These are phyloP conservation scores for Heteropelma amictum DNA, from an alignment of 2,888 invertebrate species.

Conservation along the genomic window DNA sequence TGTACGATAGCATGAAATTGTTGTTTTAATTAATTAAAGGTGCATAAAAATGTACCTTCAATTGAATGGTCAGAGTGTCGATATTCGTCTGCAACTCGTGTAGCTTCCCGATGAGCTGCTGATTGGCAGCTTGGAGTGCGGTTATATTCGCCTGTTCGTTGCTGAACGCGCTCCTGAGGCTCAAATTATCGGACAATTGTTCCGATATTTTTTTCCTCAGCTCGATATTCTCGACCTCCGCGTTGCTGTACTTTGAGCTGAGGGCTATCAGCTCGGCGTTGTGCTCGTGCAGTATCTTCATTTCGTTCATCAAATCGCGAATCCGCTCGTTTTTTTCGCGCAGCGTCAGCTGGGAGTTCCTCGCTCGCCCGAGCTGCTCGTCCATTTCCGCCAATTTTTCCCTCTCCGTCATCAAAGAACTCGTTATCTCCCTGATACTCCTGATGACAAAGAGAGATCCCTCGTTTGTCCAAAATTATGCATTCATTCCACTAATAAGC, in stretches of 20 bases:
- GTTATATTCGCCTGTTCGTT: slow-evolving; percentile 69
- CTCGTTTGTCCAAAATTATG: neutral
- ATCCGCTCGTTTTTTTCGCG: slow-evolving; percentile 72
- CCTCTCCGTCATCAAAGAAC: slow-evolving; percentile 65
- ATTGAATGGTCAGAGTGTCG: slow-evolving; percentile 69
- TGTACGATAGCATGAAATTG: neutral
- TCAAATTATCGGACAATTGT: slow-evolving; percentile 65
- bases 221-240: slow-evolving; percentile 71
- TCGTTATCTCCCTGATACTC: slow-evolving; percentile 63
- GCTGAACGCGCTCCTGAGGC: slow-evolving; percentile 65
- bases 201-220: slow-evolving; percentile 68
- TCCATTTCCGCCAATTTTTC: slow-evolving; percentile 66
- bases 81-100: slow-evolving; percentile 71
- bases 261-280: slow-evolving; percentile 70
- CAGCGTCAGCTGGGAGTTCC: slow-evolving; percentile 62
- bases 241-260: slow-evolving; percentile 67
- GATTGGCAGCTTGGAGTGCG: slow-evolving; percentile 69
- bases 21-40: neutral
- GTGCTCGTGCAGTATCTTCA: slow-evolving; percentile 72
- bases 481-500: neutral
- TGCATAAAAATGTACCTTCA: slow-evolving; percentile 63
- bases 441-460: slow-evolving; percentile 55
- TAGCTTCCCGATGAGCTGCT: slow-evolving; percentile 68
- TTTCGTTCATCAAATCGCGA: slow-evolving; percentile 67
- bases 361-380: slow-evolving; percentile 62